Evolutionary conservation across 2,113 vertebrate species (phyloP), one percentile per base, ranked within the genome.

Genomic region (Megalops atlanticus): DNA sequence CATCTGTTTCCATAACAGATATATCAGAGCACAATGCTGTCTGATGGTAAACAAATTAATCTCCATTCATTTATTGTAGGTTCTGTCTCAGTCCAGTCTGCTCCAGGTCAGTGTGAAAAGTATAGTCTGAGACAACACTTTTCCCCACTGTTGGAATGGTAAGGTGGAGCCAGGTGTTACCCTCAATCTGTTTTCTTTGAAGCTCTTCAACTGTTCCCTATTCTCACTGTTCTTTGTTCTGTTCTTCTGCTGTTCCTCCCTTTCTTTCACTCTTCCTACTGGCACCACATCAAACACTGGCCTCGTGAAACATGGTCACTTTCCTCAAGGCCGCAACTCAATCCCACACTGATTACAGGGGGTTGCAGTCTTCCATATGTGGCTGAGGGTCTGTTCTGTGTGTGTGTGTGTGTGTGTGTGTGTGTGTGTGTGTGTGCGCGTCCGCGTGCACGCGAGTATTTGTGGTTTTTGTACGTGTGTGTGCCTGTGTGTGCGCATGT

Each of bases 221-320:
- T 64, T 64, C 31, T 64, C 24, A 27, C 11, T n/a, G n/a, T n/a
- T n/a, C n/a, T n/a, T n/a, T n/a, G n/a, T n/a, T n/a, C n/a, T n/a
- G n/a, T n/a, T 15, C 36, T 54, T 79, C 41, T 33, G 21, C 68
- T 39, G 39, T 72, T 69, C 78, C 78, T 77, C n/a, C n/a, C 40
- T 45, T 27, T 31, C 78, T 71, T 71, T 72, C 41, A 82, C 73
- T 21, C 70, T 80, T 85, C 82, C 71, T 81, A 79, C 78, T 91
- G 88, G 88, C 87, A 89, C 77, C 70, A 86, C 86, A 89, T 89
- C 89, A 91, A 81, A 89, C 74, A 16, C 76, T 18, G 72, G 83
- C 82, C 3, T 54, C 74, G 76, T 72, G 70, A 85, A 80, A 84
- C 76, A 86, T 76, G 76, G 81, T 79, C 81, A 41, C 84, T 85